phyloP scores from a whole-genome alignment of 2,113 vertebrate genomes.

The Australoheros scitulus region DNA sequence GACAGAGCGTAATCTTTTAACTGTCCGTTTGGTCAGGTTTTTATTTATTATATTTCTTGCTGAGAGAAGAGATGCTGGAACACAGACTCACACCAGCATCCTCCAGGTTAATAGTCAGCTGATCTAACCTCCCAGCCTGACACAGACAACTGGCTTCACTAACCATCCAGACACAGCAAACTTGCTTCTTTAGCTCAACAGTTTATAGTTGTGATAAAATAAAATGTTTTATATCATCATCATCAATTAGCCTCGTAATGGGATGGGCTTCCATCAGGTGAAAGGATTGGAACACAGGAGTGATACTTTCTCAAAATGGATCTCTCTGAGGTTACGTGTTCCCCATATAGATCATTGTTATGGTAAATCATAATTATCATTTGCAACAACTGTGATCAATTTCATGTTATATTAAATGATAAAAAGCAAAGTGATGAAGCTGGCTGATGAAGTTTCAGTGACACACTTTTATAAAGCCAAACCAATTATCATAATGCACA shows the following conservation, averaged over 20 bases:
- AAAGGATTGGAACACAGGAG: not conserved
- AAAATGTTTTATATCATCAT: not conserved
- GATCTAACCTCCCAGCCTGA: not conserved
- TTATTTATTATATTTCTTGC: not conserved
- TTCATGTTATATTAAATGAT: not conserved
- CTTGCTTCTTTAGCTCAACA: not conserved
- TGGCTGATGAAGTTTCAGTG: constrained; percentile 3
- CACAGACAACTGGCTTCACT: not conserved
- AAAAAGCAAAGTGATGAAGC: not conserved
- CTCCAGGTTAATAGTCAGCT: not conserved
- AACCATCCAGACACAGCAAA: not conserved
- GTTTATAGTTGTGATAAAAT: not conserved
- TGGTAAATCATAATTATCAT: not conserved
- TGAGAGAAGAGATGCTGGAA: not conserved
- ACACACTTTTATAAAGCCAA: not conserved
- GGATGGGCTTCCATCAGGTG: not conserved
- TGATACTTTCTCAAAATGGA: not conserved
- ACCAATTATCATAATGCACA: not conserved
- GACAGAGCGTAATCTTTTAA: not conserved
- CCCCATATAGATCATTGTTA: no score
- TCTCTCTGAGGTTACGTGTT: not conserved
- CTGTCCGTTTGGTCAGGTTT: not conserved
- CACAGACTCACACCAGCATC: not conserved
- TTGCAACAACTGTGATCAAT: not conserved
- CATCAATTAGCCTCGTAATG: not conserved